Conservation (phyloP, 1,140 invertebrate species). For the Aradophagus sp. region DNA sequence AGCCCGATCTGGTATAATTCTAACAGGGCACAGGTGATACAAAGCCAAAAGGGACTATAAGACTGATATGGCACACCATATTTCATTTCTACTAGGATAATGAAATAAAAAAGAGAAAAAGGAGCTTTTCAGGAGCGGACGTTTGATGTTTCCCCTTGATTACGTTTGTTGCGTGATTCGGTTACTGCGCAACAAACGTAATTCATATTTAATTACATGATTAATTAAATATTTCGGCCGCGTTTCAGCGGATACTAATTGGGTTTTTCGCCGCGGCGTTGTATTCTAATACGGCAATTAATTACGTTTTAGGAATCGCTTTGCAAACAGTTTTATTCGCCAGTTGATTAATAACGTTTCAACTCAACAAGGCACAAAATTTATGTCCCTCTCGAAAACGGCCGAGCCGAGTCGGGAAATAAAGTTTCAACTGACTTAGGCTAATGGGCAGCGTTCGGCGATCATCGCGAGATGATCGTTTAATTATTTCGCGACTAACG, state of each 20-base stretch:
- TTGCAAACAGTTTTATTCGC: slow-evolving; percentile 24
- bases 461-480: background rate
- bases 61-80: no score
- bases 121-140: no score
- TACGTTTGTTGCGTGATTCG: no score
- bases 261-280: slow-evolving; percentile 6
- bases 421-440: background rate
- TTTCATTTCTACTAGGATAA: no score
- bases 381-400: slow-evolving; percentile 13
- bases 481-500: background rate
- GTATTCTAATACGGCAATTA: slow-evolving; percentile 22
- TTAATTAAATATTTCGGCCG: slow-evolving; percentile 19
- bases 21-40: no score
- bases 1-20: no score
- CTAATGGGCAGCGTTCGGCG: background rate
- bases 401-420: background rate
- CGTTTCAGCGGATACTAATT: slow-evolving; percentile 7
- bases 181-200: no score
- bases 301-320: slow-evolving; percentile 24
- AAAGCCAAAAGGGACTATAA: no score
- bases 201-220: no score
- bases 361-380: slow-evolving; percentile 17
- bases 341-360: slow-evolving; percentile 33
- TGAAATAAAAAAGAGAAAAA: no score
- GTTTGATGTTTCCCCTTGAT: no score